Evolutionary conservation across 2,113 vertebrate genomes (phyloP), one percentile per base, ranked within the genome.

Genomic region (Cisticola juncidis): DNA sequence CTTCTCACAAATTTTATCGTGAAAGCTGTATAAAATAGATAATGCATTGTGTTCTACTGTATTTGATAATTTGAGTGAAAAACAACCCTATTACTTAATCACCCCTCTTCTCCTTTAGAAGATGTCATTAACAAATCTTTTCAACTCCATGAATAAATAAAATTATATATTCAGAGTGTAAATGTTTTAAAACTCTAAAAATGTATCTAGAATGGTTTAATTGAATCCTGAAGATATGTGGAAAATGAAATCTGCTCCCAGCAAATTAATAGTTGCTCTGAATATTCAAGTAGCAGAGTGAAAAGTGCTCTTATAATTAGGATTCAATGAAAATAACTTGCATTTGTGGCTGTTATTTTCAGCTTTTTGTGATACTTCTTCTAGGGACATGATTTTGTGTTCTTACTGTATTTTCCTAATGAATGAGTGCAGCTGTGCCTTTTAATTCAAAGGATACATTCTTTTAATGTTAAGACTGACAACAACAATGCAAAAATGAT

Each of bases 71-170:
- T 92, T 97, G 83, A 94, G 60, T 88, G 86, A 91, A 95, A 97
- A 97, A 80, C 81, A 97, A 91, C 35, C 42, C 33, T 76, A 51
- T 97, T 95, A 95, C 54, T 97, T 96, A 97, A 88, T 97, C 48
- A 92, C 92, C 54, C 95, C 72, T 94, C 76, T 88, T 94, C 53
- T 92, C 38, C 81, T 97, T 95, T 92, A 93, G 48, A 88, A 95
- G 28, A 93, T 97, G 53, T 95, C 83, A 94, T 97, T 98, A 97
- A 97, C 20, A 56, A 96, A 97, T 97, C 51, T 94, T 77, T 96
- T 97, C 93, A 97, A 96, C 51, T 95, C 77, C 35, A 94, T 97
- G 92, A 98, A 97, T 97, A 98, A 97, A 54, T 97, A 97, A 98
- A 95, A 97, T 97, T 74, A 95, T 95, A 97, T 96, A 97, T 97